These are phyloP conservation scores for Odontocerum albicorne DNA, from an alignment of 2,888 invertebrate genomes.

Conservation along the genomic window DNA sequence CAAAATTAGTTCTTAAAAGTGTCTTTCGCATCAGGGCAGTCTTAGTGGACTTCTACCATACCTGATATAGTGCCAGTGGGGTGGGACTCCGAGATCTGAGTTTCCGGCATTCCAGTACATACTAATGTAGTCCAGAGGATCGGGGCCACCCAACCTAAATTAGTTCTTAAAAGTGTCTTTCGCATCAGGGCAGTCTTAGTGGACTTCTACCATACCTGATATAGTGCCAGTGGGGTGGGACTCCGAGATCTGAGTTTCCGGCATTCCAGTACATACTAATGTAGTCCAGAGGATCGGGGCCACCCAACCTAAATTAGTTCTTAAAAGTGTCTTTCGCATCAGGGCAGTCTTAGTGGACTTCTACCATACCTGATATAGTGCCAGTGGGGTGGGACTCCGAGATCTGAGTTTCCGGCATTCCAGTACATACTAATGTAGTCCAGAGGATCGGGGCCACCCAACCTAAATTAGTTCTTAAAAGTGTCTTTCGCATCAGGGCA, in stretches of 20 bases:
- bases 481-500: too few relatives aligned
- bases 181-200: too few relatives aligned
- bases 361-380: slow-evolving; percentile 79
- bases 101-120: slow-evolving; percentile 91
- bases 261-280: slow-evolving; percentile 94
- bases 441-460: slow-evolving; percentile 81
- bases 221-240: slow-evolving; percentile 96
- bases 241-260: slow-evolving; percentile 72
- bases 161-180: not conserved
- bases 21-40: too few relatives aligned
- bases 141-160: slow-evolving; percentile 68
- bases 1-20: too few relatives aligned
- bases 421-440: slow-evolving; percentile 97
- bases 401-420: slow-evolving; percentile 76
- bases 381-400: slow-evolving; percentile 89
- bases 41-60: too few relatives aligned
- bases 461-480: slow-evolving; percentile 45
- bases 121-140: slow-evolving; percentile 94
- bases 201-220: slow-evolving; percentile 67
- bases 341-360: too few relatives aligned
- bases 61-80: slow-evolving; percentile 96
- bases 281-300: slow-evolving; percentile 92
- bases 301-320: slow-evolving; percentile 54
- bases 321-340: too few relatives aligned
- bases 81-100: slow-evolving; percentile 73